phyloP scores from a whole-genome alignment of 2,888 invertebrate species.

The Blera fallax region DNA sequence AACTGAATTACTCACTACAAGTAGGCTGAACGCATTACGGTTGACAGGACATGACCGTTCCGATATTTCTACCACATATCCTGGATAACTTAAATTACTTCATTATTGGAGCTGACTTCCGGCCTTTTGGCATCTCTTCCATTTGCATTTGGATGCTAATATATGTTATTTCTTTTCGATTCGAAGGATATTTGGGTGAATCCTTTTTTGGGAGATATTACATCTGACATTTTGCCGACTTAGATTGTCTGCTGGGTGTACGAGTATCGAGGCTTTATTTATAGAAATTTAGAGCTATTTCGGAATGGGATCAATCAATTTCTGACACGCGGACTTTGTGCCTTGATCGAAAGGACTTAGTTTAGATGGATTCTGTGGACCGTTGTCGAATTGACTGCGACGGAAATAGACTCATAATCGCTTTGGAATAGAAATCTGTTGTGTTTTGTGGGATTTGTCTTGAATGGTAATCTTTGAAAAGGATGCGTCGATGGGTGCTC shows the following conservation, averaged over 20 bases:
- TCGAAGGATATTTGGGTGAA: constrained; percentile 12
- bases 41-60: constrained; percentile 7
- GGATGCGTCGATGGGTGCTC: background rate
- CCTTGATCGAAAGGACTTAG: background rate
- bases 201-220: background rate
- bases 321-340: background rate
- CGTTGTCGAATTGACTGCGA: background rate
- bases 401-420: constrained; percentile 1
- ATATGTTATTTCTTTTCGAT: background rate
- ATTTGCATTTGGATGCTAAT: constrained; percentile 15
- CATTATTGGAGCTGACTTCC: background rate
- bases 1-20: background rate
- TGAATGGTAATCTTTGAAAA: background rate
- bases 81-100: background rate
- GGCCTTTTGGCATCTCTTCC: background rate
- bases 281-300: background rate
- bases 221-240: background rate
- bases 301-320: constrained; percentile 15
- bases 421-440: background rate
- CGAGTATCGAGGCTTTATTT: background rate
- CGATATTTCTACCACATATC: background rate
- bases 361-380: background rate
- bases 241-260: background rate
- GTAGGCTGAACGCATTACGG: background rate
- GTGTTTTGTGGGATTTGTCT: background rate